Evolutionary conservation across 1,140 invertebrate species (phyloP), one percentile per base, ranked within the genome.

Genomic region (Chionoecetes opilio): DNA sequence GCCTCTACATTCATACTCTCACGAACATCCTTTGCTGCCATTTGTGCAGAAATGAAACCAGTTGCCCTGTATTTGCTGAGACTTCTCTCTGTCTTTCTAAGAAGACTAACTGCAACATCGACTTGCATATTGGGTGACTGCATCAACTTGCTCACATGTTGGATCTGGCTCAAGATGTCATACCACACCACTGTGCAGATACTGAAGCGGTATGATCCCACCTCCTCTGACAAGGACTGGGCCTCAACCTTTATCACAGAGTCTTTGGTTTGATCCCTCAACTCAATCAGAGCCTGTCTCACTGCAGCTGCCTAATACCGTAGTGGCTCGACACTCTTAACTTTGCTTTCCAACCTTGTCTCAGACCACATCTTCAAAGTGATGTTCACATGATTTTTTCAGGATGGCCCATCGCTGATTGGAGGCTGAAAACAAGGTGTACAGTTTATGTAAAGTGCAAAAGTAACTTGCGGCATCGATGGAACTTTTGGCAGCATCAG

Each of bases 271-370:
- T 90, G 37, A 38, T 93, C 34, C 29, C 63, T 86, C 32, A 93
- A 75, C 82, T 95, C 94, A 32, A 86, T 85, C 31, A 95, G 38
- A 84, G 94, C 87, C 87, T 93, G 75, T 91, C 94, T 95, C 82
- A 95, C 82, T 90, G 82, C 63, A 26, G 82, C 86, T 95, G 86
- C 86, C 38, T 95, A 41, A 96, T 88, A 95, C 53, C 95, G 95
- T 26, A 95, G 29, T 5, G 37, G 37, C 91, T 95, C 41, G 29
- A 95, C 88, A 82, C 82, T 88, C 41, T 96, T 92, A 29, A 95
- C 93, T 53, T 91, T 96, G 84, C 90, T 96, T 96, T 96, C 94
- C 95, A 96, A 96, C 41, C 96, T 96, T 85, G 96, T 96, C 88
- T 96, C 96, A 94, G 94, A 93, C 93, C 96, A 96, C 84, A 82